Conservation (phyloP, 23 tunicate species). For the Trididemnum nubilum region DNA sequence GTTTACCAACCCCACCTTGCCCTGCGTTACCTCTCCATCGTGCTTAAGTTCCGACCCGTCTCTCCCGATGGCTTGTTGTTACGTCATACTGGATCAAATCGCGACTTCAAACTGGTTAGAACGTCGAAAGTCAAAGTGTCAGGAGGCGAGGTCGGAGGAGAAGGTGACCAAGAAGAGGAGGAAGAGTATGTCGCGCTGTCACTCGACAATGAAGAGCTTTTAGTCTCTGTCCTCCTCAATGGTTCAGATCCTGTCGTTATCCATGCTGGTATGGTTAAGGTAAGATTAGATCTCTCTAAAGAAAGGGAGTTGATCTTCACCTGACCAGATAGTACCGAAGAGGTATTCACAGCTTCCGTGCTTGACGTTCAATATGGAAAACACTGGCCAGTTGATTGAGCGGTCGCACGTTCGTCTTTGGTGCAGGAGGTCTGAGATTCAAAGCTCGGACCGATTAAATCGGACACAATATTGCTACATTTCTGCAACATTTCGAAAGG, state of each 20-base stretch:
- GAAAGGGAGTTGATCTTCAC: too few species aligned
- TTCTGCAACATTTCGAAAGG: too few species aligned
- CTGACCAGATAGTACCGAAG: neutral
- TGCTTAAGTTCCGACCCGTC: slow-evolving; percentile 40
- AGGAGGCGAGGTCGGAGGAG: neutral
- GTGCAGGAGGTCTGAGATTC: too few species aligned
- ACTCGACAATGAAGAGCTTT: slow-evolving; percentile 24
- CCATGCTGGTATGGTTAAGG: slow-evolving; percentile 35
- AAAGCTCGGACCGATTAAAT: too few species aligned
- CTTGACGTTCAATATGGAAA: too few species aligned
- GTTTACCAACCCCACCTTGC: slow-evolving; percentile 31
- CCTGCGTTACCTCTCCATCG: slow-evolving; percentile 31
- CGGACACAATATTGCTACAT: too few species aligned
- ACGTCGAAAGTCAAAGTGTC: neutral
- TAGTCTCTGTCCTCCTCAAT: slow-evolving; percentile 25
- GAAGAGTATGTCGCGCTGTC: slow-evolving; percentile 26
- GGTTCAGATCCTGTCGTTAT: slow-evolving; percentile 43
- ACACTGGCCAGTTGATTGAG: too few species aligned
- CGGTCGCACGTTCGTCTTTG: too few species aligned
- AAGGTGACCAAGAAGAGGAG: neutral
- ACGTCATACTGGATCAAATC: slow-evolving; percentile 15
- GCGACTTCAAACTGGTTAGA: neutral
- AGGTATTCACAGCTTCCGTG: too few species aligned
- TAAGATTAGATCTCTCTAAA: too few species aligned
- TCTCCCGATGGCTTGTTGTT: slow-evolving; percentile 27